Base-by-base conservation (phyloP, 2,113 vertebrate species). In the Saguinus imperator region DNA sequence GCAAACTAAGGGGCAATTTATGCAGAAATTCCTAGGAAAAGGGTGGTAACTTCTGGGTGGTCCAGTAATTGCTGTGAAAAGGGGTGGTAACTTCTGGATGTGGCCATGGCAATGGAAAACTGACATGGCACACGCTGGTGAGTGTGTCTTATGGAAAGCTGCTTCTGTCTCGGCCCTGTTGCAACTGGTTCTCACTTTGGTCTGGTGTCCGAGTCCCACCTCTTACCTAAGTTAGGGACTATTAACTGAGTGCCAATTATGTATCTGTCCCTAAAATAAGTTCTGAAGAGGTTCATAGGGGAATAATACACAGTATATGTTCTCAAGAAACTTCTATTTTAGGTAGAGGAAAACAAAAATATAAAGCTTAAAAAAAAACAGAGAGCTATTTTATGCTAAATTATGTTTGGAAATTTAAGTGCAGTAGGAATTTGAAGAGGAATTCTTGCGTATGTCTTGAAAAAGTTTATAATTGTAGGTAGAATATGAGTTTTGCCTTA, bases 401-500 rank as follows among this genome's bases (percentile, higher is more conserved):
- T 77, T 94, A 45, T 80, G 64, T 76, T 88, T 68, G 75, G 58
- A 80, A 92, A 89, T 87, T 75, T 75, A 97, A 76, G 40, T 40
- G 52, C 27, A 48, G 18, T 82, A 8, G n/a, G 66, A 76, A 3
- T 52, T 85, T 73, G 68, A 73, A 91, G 37, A 91, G 64, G 16
- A 35, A 32, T 73, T n/a, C 45, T 80, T 43, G n/a, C 23, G 9
- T 45, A 20, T 61, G 50, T 84, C 82, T 90, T 50, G 70, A 29
- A 87, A 92, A 76, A 61, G 45, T 73, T 87, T 89, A 45, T 61
- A 73, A 27, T 52, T 82, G 27, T 13, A 86, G 17, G 48, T 70
- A 17, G 23, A 77, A 58, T 79, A 93, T 80, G 70, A 81, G 2
- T 76, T 79, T 97, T 82, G n/a, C 57, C 23, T 92, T 72, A 75